phyloP scores from a whole-genome alignment of 2,797 vertebrate genomes.

The Anguilla pacifica region DNA sequence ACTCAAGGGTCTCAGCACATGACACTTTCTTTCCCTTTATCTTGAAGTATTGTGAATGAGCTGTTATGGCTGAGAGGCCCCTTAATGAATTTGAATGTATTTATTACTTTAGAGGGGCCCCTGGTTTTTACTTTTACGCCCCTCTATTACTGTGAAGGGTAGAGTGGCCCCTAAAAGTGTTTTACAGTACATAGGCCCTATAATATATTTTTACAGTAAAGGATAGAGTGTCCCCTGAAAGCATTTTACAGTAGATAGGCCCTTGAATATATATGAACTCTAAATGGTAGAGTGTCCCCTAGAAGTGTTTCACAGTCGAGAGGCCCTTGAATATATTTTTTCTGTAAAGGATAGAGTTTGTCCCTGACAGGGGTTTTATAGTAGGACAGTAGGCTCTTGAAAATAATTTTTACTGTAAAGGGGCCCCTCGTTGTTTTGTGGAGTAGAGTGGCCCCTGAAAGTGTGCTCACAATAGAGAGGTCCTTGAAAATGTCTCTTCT shows the following conservation, averaged over 20 bases:
- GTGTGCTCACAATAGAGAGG: neutral
- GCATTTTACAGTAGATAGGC: neutral
- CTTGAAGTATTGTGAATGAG: neutral
- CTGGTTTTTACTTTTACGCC: neutral
- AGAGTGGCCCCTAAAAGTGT: neutral
- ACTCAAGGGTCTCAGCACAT: constrained; percentile 40
- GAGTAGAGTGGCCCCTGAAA: neutral
- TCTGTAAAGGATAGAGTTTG: neutral
- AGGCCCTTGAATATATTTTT: neutral
- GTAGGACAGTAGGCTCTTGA: neutral
- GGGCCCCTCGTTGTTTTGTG: neutral
- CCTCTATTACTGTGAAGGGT: neutral
- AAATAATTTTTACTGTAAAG: neutral
- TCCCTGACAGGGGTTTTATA: neutral
- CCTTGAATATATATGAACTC: neutral
- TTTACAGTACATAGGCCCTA: neutral
- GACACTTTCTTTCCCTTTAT: neutral
- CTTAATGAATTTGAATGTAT: neutral
- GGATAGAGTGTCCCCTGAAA: neutral
- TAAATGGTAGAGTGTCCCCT: neutral
- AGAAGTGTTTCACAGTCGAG: neutral
- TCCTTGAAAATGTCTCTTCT: neutral
- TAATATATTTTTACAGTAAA: neutral
- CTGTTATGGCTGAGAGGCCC: neutral
- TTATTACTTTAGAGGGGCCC: neutral